Percentiles rank a stretch among this genome's conserved stretches.
Evolutionary conservation across 2,797 vertebrate species (phyloP).

Genomic region (Micrastur ruficollis): DNA sequence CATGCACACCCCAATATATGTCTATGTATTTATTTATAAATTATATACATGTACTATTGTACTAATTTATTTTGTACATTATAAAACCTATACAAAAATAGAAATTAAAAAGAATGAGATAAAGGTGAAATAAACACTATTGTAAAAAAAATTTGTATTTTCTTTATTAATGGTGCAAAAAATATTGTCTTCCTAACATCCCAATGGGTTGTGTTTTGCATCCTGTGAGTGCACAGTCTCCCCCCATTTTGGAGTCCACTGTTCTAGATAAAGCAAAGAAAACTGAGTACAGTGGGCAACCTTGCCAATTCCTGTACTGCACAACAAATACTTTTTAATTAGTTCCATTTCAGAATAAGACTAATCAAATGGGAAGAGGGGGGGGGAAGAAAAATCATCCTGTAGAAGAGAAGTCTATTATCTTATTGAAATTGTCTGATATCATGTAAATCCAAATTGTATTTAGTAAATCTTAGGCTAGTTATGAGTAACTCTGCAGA

Average conservation of each 20-base stretch:
- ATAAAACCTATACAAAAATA: neutral
- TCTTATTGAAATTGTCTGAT: neutral
- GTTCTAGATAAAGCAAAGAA: neutral
- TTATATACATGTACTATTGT: neutral
- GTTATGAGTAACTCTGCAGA: neutral
- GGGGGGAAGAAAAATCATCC: no score
- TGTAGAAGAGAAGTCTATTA: neutral
- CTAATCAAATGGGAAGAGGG: neutral
- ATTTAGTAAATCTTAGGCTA: neutral
- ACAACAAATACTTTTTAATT: neutral
- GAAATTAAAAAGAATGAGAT: neutral
- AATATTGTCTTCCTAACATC: neutral
- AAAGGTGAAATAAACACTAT: neutral
- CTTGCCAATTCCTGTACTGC: neutral
- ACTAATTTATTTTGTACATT: neutral
- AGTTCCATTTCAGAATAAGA: neutral
- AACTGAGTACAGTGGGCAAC: neutral
- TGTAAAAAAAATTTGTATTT: neutral
- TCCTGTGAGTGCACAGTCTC: accelerated
- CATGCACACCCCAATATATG: no score
- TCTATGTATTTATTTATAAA: neutral
- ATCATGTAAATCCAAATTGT: neutral
- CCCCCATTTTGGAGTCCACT: neutral
- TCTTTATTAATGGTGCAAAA: neutral
- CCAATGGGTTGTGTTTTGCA: accelerated